These are phyloP conservation scores for Spongilla lacustris DNA, from an alignment of 37 sponge, comb jelly and placozoan species.

Conservation along the genomic window DNA sequence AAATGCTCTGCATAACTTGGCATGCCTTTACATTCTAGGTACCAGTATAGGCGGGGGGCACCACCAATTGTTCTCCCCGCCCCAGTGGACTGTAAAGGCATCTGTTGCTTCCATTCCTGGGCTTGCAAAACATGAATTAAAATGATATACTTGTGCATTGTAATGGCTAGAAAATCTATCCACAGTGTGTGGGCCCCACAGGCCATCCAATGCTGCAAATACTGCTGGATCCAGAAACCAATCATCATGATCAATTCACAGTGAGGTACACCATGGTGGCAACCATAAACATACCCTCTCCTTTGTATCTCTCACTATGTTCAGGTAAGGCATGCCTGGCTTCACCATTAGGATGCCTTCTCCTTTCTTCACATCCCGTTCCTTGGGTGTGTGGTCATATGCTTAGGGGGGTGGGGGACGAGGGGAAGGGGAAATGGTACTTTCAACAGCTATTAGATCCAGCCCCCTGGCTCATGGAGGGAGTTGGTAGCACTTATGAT, in stretches of 20 bases:
- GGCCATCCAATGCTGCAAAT: slow-evolving; percentile 7
- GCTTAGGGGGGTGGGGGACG: too few relatives aligned
- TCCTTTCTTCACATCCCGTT: too few relatives aligned
- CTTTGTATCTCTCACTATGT: too few relatives aligned
- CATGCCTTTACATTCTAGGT: slow-evolving; percentile 29
- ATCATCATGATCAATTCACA: slow-evolving; percentile 31
- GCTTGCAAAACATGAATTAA: slow-evolving; percentile 17
- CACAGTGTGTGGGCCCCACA: slow-evolving; percentile 53
- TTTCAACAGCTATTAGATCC: too few relatives aligned
- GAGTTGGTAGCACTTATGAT: too few relatives aligned
- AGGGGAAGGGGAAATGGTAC: too few relatives aligned
- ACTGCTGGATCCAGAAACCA: slow-evolving; percentile 19
- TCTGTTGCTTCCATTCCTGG: slow-evolving; percentile 34
- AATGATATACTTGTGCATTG: slow-evolving; percentile 6
- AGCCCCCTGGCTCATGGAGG: too few relatives aligned
- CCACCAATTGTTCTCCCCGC: slow-evolving; percentile 37
- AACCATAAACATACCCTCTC: too few relatives aligned
- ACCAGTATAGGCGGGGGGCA: slow-evolving; percentile 35
- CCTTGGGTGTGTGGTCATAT: too few relatives aligned
- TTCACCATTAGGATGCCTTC: too few relatives aligned
- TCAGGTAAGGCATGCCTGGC: too few relatives aligned
- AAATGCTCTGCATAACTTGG: background rate
- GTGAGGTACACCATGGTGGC: too few relatives aligned
- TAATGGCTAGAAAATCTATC: slow-evolving; percentile 29
- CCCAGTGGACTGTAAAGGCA: slow-evolving; percentile 49